These are phyloP conservation scores for Vulpes lagopus DNA, from an alignment of 2,113 vertebrate species.

Conservation along the genomic window DNA sequence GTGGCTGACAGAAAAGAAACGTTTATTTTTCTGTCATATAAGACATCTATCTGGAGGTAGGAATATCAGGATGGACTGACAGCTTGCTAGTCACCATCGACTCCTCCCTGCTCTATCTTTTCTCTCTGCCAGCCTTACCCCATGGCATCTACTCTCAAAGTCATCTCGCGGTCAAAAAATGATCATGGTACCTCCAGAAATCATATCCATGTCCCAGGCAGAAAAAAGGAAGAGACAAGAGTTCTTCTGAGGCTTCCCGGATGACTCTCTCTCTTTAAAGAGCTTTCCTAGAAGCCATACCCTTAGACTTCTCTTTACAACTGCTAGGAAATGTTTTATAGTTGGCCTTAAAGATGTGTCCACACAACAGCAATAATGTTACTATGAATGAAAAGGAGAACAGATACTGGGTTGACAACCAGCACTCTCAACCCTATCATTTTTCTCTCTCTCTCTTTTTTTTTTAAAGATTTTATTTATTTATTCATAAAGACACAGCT, in stretches of 20 bases:
- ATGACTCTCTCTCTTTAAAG: slow-evolving; percentile 38
- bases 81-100: neutral
- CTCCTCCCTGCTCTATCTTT: neutral
- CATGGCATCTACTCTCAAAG: neutral
- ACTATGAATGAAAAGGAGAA: slow-evolving; percentile 22
- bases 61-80: neutral
- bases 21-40: slow-evolving; percentile 29
- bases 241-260: neutral
- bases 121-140: neutral
- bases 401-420: neutral
- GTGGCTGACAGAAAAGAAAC: neutral
- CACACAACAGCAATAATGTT: neutral
- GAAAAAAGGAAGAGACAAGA: slow-evolving; percentile 15
- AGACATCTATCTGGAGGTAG: neutral
- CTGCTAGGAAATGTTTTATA: neutral
- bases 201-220: neutral
- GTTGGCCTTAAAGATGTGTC: neutral
- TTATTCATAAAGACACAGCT: neutral
- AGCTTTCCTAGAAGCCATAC: neutral
- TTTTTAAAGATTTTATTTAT: neutral
- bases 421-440: neutral
- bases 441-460: neutral
- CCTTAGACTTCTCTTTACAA: slow-evolving; percentile 31
- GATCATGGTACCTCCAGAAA: neutral
- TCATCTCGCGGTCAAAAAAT: neutral